Percentiles rank a stretch among this genome's conserved stretches.
phyloP scores from a whole-genome alignment of 2,888 invertebrate genomes.

The Eugnorisma glareosa region DNA sequence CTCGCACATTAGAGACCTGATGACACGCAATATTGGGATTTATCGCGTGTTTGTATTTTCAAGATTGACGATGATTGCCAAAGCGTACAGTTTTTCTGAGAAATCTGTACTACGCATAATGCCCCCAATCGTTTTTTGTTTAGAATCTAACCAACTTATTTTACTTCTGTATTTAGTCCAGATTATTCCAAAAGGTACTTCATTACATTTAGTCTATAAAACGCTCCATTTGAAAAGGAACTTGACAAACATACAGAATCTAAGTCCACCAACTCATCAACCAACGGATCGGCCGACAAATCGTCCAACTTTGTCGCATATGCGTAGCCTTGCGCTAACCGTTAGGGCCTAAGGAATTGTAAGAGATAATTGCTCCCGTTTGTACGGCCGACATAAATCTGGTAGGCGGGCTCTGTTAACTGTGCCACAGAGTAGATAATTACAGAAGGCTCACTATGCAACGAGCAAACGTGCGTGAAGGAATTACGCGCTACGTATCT shows the following conservation, averaged over 20 bases:
- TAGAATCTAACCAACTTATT: background rate
- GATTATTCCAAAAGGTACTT: background rate
- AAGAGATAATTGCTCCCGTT: slow-evolving; percentile 62
- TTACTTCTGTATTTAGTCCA: background rate
- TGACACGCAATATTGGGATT: background rate
- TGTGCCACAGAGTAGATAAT: slow-evolving; percentile 6
- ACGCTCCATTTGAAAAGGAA: background rate
- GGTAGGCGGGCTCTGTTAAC: slow-evolving; percentile 32
- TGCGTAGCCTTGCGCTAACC: slow-evolving; percentile 51
- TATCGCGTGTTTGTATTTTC: background rate
- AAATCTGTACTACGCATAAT: background rate
- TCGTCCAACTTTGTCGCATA: slow-evolving; percentile 56
- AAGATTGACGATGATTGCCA: background rate
- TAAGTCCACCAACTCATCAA: slow-evolving; percentile 12
- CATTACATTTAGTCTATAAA: background rate
- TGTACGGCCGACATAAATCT: slow-evolving; percentile 60
- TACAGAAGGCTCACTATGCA: background rate
- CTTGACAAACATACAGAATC: background rate
- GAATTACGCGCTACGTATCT: background rate
- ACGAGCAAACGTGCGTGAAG: background rate
- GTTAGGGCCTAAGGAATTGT: slow-evolving; percentile 59
- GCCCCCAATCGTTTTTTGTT: background rate
- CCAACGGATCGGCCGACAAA: slow-evolving; percentile 25
- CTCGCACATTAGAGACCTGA: background rate
- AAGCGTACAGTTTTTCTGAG: background rate